Percentiles rank a stretch among this genome's conserved stretches.
phyloP scores from a whole-genome alignment of 1,140 invertebrate genomes.

The Aphelenchoides avenae region DNA sequence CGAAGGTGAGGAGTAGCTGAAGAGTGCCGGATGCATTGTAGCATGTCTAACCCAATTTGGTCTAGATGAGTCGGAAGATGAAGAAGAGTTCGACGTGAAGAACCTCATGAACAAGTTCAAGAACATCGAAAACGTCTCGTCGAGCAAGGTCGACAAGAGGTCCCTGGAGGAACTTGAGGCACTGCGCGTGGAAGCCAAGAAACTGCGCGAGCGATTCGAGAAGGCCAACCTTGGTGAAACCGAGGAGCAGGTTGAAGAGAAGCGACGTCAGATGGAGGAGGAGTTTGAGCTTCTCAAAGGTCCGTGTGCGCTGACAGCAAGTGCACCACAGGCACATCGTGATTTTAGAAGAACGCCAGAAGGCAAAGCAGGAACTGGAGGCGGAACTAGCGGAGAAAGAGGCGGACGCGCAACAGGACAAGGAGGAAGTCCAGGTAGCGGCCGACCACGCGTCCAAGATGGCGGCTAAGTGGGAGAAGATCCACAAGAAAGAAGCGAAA shows the following conservation, averaged over 20 bases:
- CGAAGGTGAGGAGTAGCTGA: slow-evolving; percentile 32
- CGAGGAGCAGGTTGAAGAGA: slow-evolving; percentile 44
- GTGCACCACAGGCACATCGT: slow-evolving; percentile 6
- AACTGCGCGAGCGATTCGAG: slow-evolving; percentile 35
- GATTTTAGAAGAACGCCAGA: slow-evolving; percentile 37
- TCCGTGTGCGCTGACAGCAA: no score
- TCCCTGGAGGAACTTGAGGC: slow-evolving; percentile 51
- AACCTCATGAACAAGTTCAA: slow-evolving; percentile 60
- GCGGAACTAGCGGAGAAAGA: slow-evolving; percentile 22
- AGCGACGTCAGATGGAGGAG: slow-evolving; percentile 50
- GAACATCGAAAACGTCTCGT: slow-evolving; percentile 49
- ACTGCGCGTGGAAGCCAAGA: slow-evolving; percentile 48
- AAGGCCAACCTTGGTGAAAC: slow-evolving; percentile 23
- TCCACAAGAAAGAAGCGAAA: slow-evolving; percentile 57
- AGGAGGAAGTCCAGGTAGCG: slow-evolving; percentile 53
- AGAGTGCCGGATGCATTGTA: slow-evolving; percentile 1
- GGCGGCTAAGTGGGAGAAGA: slow-evolving; percentile 60
- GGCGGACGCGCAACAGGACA: slow-evolving; percentile 29
- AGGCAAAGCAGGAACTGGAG: slow-evolving; percentile 38
- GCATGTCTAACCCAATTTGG: background rate
- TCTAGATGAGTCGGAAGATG: slow-evolving; percentile 40
- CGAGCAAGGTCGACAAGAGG: slow-evolving; percentile 41
- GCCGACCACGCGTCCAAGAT: slow-evolving; percentile 58
- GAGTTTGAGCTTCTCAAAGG: slow-evolving; percentile 56
- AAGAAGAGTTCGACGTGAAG: slow-evolving; percentile 58